A percentile compares a stretch with the other conserved stretches of the same genome.
Evolutionary conservation across 2,797 vertebrate species (phyloP).

Genomic region (Tapirus indicus): DNA sequence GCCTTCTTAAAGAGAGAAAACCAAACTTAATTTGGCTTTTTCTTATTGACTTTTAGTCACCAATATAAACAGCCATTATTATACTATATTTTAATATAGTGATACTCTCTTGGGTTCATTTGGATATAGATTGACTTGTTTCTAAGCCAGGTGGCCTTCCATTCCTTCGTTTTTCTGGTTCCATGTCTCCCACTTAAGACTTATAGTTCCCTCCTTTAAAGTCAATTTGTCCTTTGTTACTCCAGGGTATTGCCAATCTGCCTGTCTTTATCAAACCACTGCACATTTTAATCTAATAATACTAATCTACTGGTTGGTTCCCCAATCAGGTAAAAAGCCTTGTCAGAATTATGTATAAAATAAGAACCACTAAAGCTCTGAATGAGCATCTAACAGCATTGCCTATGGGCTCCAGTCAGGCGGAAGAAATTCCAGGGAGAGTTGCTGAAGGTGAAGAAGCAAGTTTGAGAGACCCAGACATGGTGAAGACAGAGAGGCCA

Average conservation of each 20-base stretch:
- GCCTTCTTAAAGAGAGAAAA: neutral
- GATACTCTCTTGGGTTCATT: neutral
- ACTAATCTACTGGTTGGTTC: neutral
- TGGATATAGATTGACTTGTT: neutral
- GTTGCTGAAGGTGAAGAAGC: neutral
- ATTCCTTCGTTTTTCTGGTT: neutral
- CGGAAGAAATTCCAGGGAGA: neutral
- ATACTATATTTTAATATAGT: neutral
- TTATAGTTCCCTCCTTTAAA: neutral
- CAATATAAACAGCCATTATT: neutral
- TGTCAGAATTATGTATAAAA: neutral
- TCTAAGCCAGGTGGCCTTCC: neutral
- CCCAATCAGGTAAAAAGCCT: neutral
- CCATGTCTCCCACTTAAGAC: neutral
- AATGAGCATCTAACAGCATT: neutral
- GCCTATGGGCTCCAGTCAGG: neutral
- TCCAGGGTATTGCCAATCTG: neutral
- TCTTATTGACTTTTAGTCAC: neutral
- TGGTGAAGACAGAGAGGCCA: neutral
- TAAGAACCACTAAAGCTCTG: neutral
- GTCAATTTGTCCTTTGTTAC: neutral
- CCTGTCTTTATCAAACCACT: neutral
- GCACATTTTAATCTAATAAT: neutral
- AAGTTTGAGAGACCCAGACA: neutral
- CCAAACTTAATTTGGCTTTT: neutral